Conservation (phyloP, 2,888 invertebrate species). For the Ceraclea dissimilis region DNA sequence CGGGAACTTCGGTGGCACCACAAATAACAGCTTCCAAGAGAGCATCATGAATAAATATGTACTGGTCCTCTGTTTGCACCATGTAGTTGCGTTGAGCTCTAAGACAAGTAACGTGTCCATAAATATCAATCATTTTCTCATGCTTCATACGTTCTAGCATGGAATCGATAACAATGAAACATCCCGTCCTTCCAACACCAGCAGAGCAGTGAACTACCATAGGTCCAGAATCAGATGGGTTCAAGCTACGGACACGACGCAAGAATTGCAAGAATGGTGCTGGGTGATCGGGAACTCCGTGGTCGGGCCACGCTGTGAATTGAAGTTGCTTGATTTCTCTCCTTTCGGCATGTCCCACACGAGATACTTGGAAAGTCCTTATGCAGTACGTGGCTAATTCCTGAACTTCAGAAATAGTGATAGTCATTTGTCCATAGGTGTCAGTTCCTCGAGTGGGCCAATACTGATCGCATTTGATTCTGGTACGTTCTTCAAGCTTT, state of each 20-base stretch:
- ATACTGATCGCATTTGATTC: constrained; percentile 96
- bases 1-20: constrained; percentile 94
- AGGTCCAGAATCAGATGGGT: constrained; percentile 89
- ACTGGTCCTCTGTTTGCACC: constrained; percentile 99
- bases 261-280: constrained; percentile 97
- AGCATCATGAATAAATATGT: constrained; percentile 98
- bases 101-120: constrained; percentile 96
- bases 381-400: constrained; percentile 98
- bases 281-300: constrained; percentile 97
- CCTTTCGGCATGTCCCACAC: constrained; percentile 72
- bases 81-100: constrained; percentile 98
- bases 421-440: constrained; percentile 90
- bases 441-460: constrained; percentile 96
- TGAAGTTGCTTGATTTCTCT: constrained; percentile 96
- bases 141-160: constrained; percentile 96
- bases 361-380: constrained; percentile 86
- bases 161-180: constrained; percentile 98
- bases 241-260: constrained; percentile 82
- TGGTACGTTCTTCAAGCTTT: constrained; percentile 90
- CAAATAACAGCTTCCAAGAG: constrained; percentile 94
- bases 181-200: constrained; percentile 90
- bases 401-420: constrained; percentile 89
- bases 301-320: constrained; percentile 99
- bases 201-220: constrained; percentile 91
- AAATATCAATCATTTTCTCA: constrained; percentile 97